These are phyloP conservation scores for Spheniscus humboldti DNA, from an alignment of 2,797 vertebrate species.

Conservation along the genomic window DNA sequence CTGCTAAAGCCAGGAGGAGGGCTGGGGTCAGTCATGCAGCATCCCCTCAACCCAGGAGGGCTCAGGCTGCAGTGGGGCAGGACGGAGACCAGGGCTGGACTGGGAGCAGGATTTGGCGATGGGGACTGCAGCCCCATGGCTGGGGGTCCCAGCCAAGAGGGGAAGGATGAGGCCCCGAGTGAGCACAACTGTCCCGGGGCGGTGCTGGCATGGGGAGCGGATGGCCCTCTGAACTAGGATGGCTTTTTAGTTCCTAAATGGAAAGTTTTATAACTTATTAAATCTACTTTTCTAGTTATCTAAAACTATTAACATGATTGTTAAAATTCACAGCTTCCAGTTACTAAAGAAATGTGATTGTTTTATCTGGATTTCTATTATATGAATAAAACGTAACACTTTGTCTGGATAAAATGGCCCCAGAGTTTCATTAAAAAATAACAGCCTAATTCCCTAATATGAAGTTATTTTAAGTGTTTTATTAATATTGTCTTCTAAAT, in stretches of 20 bases:
- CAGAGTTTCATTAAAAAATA: conserved; percentile 69
- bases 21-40: background rate
- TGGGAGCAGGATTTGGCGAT: rapidly evolving
- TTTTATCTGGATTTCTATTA: conserved; percentile 70
- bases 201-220: rapidly evolving
- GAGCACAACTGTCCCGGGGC: rapidly evolving
- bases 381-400: conserved; percentile 44
- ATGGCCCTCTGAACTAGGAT: background rate
- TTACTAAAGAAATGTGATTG: conserved; percentile 68
- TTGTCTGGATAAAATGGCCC: conserved; percentile 61
- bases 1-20: background rate
- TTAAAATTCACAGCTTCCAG: conserved; percentile 71
- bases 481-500: conserved; percentile 70
- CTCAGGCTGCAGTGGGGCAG: background rate
- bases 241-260: conserved; percentile 22
- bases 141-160: background rate
- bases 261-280: conserved; percentile 55
- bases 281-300: conserved; percentile 59
- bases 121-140: background rate
- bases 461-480: conserved; percentile 68
- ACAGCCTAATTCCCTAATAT: conserved; percentile 57
- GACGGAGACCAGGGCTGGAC: background rate
- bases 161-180: background rate
- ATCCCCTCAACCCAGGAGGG: background rate
- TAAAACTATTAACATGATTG: conserved; percentile 27